Conservation (phyloP, 2,888 invertebrate species). For the Ceramica pisi region DNA sequence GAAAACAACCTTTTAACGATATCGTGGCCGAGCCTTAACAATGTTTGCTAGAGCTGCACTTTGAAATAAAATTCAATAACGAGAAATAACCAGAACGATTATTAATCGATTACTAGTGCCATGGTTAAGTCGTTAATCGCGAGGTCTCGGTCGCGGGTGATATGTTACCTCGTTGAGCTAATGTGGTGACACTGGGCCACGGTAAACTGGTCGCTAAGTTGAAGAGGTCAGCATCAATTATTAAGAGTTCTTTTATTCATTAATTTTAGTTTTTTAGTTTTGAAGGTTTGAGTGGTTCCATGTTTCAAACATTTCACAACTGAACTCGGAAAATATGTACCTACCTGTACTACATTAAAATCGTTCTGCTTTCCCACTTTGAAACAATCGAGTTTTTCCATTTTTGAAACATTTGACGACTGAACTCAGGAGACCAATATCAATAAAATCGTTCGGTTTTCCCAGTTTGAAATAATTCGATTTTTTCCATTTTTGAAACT, state of each 20-base stretch:
- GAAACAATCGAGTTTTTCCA: background rate
- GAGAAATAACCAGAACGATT: background rate
- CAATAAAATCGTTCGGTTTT: no score
- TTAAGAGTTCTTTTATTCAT: background rate
- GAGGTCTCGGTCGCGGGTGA: constrained; percentile 10
- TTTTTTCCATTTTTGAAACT: no score
- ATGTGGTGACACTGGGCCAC: background rate
- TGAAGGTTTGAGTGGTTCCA: no score
- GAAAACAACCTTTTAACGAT: background rate
- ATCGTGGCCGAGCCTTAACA: background rate
- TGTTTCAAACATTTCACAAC: no score
- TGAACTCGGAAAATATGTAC: no score
- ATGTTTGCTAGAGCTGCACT: constrained; percentile 4
- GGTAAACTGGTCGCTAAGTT: background rate
- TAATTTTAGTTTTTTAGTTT: no score
- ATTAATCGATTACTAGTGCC: constrained; percentile 13
- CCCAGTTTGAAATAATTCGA: no score
- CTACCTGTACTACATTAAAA: background rate
- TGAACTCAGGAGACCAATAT: no score
- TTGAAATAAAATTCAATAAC: constrained; percentile 17
- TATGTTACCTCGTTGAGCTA: constrained; percentile 15
- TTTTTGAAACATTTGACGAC: background rate
- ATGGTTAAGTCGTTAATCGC: constrained; percentile 9
- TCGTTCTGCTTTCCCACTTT: background rate
- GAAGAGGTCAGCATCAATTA: constrained; percentile 4